phyloP scores from a whole-genome alignment of 1,140 invertebrate genomes.

The Heliconius congener region DNA sequence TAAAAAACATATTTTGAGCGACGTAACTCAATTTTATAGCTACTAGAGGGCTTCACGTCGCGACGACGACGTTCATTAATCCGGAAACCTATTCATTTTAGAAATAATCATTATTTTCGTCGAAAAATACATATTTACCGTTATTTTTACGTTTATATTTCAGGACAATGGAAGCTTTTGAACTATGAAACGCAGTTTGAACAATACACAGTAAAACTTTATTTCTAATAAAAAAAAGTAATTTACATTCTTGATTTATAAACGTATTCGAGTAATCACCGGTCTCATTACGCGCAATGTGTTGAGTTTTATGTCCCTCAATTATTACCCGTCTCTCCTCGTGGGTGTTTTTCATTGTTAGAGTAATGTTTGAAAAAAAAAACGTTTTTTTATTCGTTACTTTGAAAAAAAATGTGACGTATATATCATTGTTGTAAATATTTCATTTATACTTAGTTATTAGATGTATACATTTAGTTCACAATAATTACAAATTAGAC shows the following conservation, averaged over 20 bases:
- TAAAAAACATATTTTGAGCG: too few relatives aligned
- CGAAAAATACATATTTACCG: neutral
- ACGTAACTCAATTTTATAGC: too few relatives aligned
- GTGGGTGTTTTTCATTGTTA: slow-evolving; percentile 21
- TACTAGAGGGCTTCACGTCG: too few relatives aligned
- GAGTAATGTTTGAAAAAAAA: neutral
- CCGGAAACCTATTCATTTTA: too few relatives aligned
- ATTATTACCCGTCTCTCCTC: slow-evolving; percentile 36
- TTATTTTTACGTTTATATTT: neutral
- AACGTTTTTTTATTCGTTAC: neutral
- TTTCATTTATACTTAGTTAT: too few relatives aligned
- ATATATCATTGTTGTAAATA: too few relatives aligned
- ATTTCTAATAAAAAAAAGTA: slow-evolving; percentile 39
- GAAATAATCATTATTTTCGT: too few relatives aligned
- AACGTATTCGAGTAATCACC: slow-evolving; percentile 35
- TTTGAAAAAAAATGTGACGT: neutral
- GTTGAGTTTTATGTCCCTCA: slow-evolving; percentile 38
- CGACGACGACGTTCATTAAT: too few relatives aligned
- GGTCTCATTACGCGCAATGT: slow-evolving; percentile 31
- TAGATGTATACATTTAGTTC: too few relatives aligned
- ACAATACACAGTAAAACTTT: slow-evolving; percentile 31
- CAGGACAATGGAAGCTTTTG: neutral
- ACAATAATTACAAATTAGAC: too few relatives aligned
- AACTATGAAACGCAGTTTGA: slow-evolving; percentile 16
- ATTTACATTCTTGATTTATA: slow-evolving; percentile 37